Conservation (phyloP, 2,888 invertebrate species). For the Oegoconia quadripuncta region DNA sequence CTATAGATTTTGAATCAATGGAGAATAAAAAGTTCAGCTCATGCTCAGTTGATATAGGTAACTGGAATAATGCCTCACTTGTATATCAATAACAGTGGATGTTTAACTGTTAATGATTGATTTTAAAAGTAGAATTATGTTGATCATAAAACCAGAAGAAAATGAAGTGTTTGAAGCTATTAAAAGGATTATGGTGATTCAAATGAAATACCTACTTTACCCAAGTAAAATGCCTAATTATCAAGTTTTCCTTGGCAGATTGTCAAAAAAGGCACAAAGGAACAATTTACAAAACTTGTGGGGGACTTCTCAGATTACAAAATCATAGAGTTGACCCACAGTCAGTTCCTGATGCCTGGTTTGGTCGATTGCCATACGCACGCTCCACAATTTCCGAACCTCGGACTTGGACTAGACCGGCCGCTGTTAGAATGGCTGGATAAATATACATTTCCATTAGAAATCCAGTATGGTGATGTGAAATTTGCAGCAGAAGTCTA, state of each 20-base stretch:
- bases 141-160: too few species aligned
- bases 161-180: too few species aligned
- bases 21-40: too few species aligned
- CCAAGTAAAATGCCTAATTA: too few species aligned
- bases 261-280: conserved; percentile 35
- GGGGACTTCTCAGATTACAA: conserved; percentile 33
- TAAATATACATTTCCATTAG: conserved; percentile 91
- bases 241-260: conserved; percentile 57
- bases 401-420: conserved; percentile 89
- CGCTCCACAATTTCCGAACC: conserved; percentile 92
- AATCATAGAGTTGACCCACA: conserved; percentile 35
- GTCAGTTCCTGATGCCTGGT: conserved; percentile 91
- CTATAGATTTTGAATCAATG: too few species aligned
- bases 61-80: too few species aligned
- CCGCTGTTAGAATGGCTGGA: conserved; percentile 91
- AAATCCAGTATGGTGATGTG: conserved; percentile 83
- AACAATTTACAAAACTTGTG: conserved; percentile 35
- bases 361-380: conserved; percentile 94
- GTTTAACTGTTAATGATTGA: too few species aligned
- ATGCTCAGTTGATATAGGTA: too few species aligned
- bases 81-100: too few species aligned
- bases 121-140: too few species aligned
- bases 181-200: conserved; percentile 7
- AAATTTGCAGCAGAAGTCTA: conserved; percentile 86
- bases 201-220: too few species aligned